Base-by-base conservation (phyloP, 1,140 invertebrate genomes). In the Leguminivora glycinivorella region DNA sequence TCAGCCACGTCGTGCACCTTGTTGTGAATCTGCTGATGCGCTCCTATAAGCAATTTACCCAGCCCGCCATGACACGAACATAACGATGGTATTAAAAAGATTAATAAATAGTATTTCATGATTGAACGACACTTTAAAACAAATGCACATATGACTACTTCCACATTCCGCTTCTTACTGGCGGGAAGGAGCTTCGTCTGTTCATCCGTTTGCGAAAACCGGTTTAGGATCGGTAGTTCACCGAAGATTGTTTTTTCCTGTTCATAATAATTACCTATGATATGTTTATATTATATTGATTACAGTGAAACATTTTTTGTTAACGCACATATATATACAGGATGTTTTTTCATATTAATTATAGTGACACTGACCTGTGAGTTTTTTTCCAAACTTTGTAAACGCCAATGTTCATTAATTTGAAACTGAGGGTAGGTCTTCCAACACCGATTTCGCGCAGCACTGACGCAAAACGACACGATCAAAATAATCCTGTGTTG, bases 221-320 rank as follows among this genome's bases (percentile, higher is more conserved):
- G 19, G 72, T 73, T 73, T 73, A 66, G 72, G 52, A 29, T n/a
- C 69, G 69, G 72, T 70, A 70, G 70, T 68, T 70, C 66, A 68
- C 19, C 24, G 43, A 31, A 31, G 25, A 66, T 71, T 43, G 19
- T 67, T 52, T 19, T 56, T 75, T 70, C 60, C 17, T 72, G 70
- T 58, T 70, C 26, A 9, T 29, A 29, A 29, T 63, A 14, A 17
- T 63, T 31, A 63, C 19, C n/a, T n/a, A n/a, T n/a, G n/a, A n/a
- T 26, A 31, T 29, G 58, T 63, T 58, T 58, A 60, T 26, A n/a
- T 58, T 58, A 60, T 26, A n/a, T 60, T 2, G 10, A 24, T 56
- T 29, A 19, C 22, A 25, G 58, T 63, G 19, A 31, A 31, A 31
- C 26, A 63, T 2, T 63, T 31, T 9, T 31, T 63, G 26, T 31